phyloP scores from a whole-genome alignment of 2,113 vertebrate genomes.

The Cheirogaleus medius region DNA sequence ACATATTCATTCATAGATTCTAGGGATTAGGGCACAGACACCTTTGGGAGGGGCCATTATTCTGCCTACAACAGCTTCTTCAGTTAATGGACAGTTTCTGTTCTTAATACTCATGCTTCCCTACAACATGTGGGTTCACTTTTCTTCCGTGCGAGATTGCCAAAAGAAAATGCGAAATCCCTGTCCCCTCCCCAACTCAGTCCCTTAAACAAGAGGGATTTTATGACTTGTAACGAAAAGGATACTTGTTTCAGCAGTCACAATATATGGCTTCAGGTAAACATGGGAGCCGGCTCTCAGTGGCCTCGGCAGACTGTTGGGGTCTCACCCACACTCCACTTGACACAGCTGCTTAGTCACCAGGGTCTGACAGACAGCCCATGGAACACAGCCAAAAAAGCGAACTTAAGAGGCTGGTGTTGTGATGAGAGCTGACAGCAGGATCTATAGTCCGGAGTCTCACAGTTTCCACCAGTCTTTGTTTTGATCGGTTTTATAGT shows the following conservation, averaged over 20 bases:
- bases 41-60: background rate
- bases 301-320: background rate
- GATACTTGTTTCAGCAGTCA: constrained; percentile 11
- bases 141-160: background rate
- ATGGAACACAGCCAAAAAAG: constrained; percentile 26
- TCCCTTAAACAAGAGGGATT: constrained; percentile 12
- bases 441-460: constrained; percentile 1
- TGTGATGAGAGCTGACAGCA: constrained; percentile 40
- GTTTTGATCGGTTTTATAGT: constrained; percentile 49
- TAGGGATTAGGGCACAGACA: too few species aligned
- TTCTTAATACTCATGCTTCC: constrained; percentile 2
- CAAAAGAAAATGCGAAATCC: constrained; percentile 34
- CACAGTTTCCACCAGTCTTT: constrained; percentile 52
- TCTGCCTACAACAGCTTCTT: background rate
- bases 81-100: constrained; percentile 2
- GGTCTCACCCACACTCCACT: background rate
- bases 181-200: background rate
- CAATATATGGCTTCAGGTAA: constrained; percentile 19
- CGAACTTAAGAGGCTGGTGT: constrained; percentile 41
- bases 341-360: constrained; percentile 23
- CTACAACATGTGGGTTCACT: constrained; percentile 41
- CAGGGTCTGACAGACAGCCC: background rate
- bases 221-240: constrained; percentile 47
- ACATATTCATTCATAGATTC: background rate
- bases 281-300: background rate